Evolutionary conservation across 2,113 vertebrate genomes (phyloP), one percentile per base, ranked within the genome.

Genomic region (Labrus mixtus): DNA sequence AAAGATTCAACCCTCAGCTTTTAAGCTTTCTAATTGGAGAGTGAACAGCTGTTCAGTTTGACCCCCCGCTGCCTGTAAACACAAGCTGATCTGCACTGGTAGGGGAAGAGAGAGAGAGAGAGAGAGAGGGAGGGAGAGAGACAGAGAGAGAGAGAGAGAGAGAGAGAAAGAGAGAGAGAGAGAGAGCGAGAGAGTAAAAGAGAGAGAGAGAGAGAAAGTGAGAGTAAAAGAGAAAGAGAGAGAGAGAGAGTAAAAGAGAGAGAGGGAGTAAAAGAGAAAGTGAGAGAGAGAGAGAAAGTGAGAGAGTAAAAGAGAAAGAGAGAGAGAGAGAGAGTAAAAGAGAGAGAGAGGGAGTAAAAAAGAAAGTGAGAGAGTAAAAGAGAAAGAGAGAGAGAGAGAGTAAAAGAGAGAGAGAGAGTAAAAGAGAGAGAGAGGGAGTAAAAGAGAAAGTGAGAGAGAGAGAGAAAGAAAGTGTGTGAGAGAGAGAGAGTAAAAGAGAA

Each of bases 41-140:
- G 68, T 53, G 81, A 88, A 82, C 85, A 89, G 86, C 89, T 90
- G 83, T 70, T 87, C 33, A 6, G 45, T 81, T 80, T 85, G 86
- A 91, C 81, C 86, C 86, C 5, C 1, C 0, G 6, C 16, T 37
- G 8, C 0, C 46, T 54, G 53, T 64, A 67, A 70, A 83, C 69
- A 33, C 56, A 39, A 54, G 33, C 68, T 51, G 17, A 64, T 56
- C 61, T 33, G 22, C 12, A n/a, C 23, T 48, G 46, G 50, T 29
- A 0, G 6, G 13, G n/a, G 41, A 46, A 20, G 41, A 56, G 43
- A 43, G 19, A 64, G 29, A 29, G 23, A 29, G 17, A 46, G 60
- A 13, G 68, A 37, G 53, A 48, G 10, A 16, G 46, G 19, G 56
- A 56, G 43, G 39, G 19, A 64, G 29, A 29, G 23, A 37, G 9